Evolutionary conservation across 2,113 vertebrate genomes (phyloP).

Genomic region (Sturnus vulgaris): DNA sequence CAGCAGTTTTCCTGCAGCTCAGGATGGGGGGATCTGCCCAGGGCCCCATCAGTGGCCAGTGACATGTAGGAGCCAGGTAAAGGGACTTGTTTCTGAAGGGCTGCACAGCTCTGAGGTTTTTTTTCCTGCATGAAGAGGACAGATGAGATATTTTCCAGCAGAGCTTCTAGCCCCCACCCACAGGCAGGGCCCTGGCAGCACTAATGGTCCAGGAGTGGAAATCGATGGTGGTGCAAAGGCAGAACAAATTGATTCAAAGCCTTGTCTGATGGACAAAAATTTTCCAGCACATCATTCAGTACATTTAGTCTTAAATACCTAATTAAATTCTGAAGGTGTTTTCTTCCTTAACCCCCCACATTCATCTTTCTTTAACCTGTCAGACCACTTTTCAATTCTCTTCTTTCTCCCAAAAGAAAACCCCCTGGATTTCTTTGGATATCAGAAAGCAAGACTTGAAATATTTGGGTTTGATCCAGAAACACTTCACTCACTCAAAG

Average conservation of each 20-base stretch:
- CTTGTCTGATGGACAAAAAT: neutral
- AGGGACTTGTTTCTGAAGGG: neutral
- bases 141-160: neutral
- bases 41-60: neutral
- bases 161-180: neutral
- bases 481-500: neutral
- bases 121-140: accelerated
- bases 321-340: neutral
- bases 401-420: neutral
- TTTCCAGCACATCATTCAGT: accelerated
- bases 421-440: neutral
- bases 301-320: neutral
- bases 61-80: accelerated
- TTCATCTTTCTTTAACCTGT: neutral
- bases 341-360: neutral
- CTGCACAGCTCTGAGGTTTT: neutral
- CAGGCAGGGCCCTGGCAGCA: neutral
- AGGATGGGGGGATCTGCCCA: neutral
- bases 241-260: neutral
- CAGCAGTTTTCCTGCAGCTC: neutral
- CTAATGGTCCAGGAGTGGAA: neutral
- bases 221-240: neutral
- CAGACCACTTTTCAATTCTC: neutral
- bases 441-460: neutral
- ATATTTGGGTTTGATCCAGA: neutral